Evolutionary conservation across 2,797 vertebrate genomes (phyloP), one percentile per base, ranked within the genome.

Genomic region (Squalus acanthias): DNA sequence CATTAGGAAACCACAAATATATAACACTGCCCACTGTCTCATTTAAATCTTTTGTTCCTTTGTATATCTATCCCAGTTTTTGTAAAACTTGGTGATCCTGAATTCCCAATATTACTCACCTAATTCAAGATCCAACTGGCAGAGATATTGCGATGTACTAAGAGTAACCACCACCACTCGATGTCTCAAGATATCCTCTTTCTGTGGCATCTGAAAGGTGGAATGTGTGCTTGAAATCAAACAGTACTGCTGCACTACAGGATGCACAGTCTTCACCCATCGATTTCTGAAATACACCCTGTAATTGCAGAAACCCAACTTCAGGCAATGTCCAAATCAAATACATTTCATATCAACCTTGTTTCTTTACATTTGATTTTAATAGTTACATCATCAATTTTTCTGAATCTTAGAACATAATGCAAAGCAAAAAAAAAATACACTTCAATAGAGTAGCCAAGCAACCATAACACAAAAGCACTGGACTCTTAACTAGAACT

Each of bases 271-370:
- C 98, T 99, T 99, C 96, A 99, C 99, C 99, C 99, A 99, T 98
- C 99, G 99, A 98, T 99, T 99, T 98, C 99, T 98, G 98, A 99
- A 99, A 98, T 99, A 99, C 97, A 99, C 99, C 99, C 99, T 99
- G 97, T 20, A 96, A 97, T 72, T 74, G 94, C 65, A 95, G 33
- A 94, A 50, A 96, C 10, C 17, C 60, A 82, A 33, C 26, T 88
- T 96, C 79, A 87, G 79, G 57, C 26, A 63, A 85, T 69, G 13
- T 24, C 63, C 20, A 93, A 65, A 69, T 93, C 7, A 69, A 91
- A 65, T 22, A 92, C 60, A 63, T 63, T 91, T 60, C 20, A 91
- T 63, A 82, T 82, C 76, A 92, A 69, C 20, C n/a, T 39, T 39
- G 63, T 89, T 50, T 85, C 39, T 85, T 57, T 60, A 89, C 87